A percentile compares a stretch with the other conserved stretches of the same genome.
Evolutionary conservation across 2,888 invertebrate genomes (phyloP).

Genomic region (Diaprepes abbreviatus): DNA sequence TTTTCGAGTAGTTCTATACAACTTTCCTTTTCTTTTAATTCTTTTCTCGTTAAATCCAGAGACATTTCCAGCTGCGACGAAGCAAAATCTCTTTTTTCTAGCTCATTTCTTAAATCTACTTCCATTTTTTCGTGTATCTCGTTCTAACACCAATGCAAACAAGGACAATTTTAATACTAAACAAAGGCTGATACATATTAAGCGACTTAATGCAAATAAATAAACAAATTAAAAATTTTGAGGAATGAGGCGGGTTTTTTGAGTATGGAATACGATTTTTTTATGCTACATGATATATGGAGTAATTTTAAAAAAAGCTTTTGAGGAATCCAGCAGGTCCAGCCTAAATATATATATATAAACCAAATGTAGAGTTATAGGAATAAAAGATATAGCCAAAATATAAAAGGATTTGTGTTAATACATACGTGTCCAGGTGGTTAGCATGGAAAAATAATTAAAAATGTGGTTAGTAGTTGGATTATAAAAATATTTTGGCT

Average conservation of each 20-base stretch:
- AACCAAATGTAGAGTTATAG: background rate
- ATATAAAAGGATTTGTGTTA: slow-evolving; percentile 24
- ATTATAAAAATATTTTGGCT: slow-evolving; percentile 44
- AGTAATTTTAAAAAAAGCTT: slow-evolving; percentile 87
- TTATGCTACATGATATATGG: slow-evolving; percentile 35
- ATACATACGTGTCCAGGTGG: slow-evolving; percentile 58
- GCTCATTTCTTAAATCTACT: slow-evolving; percentile 52
- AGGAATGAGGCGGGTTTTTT: slow-evolving; percentile 64
- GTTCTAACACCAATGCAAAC: slow-evolving; percentile 47
- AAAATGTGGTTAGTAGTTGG: slow-evolving; percentile 45
- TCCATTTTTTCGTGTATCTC: slow-evolving; percentile 47
- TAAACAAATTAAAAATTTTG: slow-evolving; percentile 19
- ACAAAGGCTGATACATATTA: slow-evolving; percentile 41
- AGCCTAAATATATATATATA: slow-evolving; percentile 72
- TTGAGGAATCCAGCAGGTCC: slow-evolving; percentile 95
- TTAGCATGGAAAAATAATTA: slow-evolving; percentile 56
- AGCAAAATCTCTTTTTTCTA: slow-evolving; percentile 27
- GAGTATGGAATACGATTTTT: slow-evolving; percentile 51
- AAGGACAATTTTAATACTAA: slow-evolving; percentile 49
- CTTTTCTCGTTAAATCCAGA: slow-evolving; percentile 8
- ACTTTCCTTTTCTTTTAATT: slow-evolving; percentile 17
- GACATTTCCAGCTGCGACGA: slow-evolving; percentile 10
- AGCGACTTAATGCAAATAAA: slow-evolving; percentile 43
- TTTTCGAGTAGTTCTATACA: slow-evolving; percentile 26
- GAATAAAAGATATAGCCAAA: background rate